phyloP scores from a whole-genome alignment of 2,888 invertebrate species.

The Stenoptilia bipunctidactyla region DNA sequence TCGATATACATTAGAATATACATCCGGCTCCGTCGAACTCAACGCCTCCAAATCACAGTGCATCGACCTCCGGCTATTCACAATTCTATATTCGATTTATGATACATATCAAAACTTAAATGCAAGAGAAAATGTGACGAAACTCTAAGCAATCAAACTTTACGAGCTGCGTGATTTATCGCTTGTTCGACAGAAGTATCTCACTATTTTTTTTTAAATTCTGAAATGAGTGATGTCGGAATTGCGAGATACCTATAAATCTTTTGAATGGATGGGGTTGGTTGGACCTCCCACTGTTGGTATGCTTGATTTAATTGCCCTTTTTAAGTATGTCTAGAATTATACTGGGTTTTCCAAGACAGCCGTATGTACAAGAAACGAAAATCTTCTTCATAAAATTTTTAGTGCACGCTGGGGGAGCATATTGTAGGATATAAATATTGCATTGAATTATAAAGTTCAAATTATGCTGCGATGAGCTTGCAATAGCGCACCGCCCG shows the following conservation, averaged over 20 bases:
- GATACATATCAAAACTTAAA: background rate
- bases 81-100: background rate
- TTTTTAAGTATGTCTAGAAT: no score
- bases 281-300: background rate
- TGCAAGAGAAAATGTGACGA: background rate
- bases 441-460: no score
- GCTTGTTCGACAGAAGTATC: background rate
- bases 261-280: background rate
- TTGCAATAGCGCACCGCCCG: no score
- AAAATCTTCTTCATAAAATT: no score
- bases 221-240: slow-evolving; percentile 11
- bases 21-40: slow-evolving; percentile 21
- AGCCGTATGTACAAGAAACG: no score
- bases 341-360: no score
- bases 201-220: background rate
- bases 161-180: background rate
- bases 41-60: slow-evolving; percentile 16
- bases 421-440: no score
- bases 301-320: background rate
- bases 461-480: no score
- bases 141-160: background rate
- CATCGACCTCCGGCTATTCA: slow-evolving; percentile 20
- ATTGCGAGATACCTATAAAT: background rate
- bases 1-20: slow-evolving; percentile 17
- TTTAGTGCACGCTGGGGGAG: no score